These are phyloP conservation scores for Agonopterix heracliana DNA, from an alignment of 2,888 invertebrate species.

Conservation along the genomic window DNA sequence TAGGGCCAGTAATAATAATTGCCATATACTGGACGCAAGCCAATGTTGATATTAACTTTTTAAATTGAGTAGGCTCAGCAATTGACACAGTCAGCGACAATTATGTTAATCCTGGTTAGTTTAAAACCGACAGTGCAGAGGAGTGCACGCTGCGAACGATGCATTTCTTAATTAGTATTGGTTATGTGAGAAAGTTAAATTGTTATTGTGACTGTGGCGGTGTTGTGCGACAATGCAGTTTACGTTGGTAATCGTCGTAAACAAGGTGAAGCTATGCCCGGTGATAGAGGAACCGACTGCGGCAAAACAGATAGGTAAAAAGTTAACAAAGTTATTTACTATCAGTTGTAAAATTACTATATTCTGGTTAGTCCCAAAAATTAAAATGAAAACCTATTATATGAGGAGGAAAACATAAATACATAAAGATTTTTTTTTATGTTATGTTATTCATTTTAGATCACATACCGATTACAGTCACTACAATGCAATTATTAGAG, in stretches of 20 bases:
- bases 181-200: constrained; percentile 51
- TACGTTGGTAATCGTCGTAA: constrained; percentile 69
- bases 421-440: too few species aligned
- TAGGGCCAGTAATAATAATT: constrained; percentile 58
- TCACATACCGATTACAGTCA: too few species aligned
- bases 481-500: too few species aligned
- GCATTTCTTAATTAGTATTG: constrained; percentile 50
- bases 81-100: constrained; percentile 53
- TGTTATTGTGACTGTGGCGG: constrained; percentile 39
- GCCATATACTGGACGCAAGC: constrained; percentile 52
- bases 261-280: constrained; percentile 66
- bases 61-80: constrained; percentile 49
- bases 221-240: constrained; percentile 64
- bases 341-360: too few species aligned
- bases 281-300: constrained; percentile 44
- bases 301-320: constrained; percentile 59
- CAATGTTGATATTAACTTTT: constrained; percentile 58
- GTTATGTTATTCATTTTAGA: too few species aligned
- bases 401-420: too few species aligned
- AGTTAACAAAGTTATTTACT: background rate
- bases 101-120: constrained; percentile 71
- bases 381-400: too few species aligned
- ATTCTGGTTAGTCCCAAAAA: too few species aligned
- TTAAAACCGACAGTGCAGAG: constrained; percentile 53
- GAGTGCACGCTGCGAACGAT: constrained; percentile 59